Evolutionary conservation across 1,140 invertebrate species (phyloP), one percentile per base, ranked within the genome.

Genomic region (Drosophila carrolli): DNA sequence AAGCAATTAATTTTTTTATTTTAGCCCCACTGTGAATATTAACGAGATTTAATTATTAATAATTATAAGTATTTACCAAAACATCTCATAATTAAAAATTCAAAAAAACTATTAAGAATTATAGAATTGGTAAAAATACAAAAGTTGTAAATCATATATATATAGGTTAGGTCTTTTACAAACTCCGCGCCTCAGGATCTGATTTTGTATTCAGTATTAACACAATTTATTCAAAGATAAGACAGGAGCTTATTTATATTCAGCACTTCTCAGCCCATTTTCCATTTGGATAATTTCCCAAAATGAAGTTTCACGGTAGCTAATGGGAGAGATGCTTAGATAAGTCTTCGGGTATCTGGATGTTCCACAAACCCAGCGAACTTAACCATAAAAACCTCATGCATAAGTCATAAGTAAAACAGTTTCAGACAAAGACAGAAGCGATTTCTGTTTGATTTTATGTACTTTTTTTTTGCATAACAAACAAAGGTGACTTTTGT

Each of bases 401-500:
- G 83, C 83, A 86, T 88, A 79, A 83, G 62, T 76, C 75, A 86
- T 83, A 78, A 83, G 83, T 55, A 58, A 37, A 48, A 59, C 73
- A 85, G 84, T 76, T 78, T 63, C 58, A 54, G 43, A 51, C 48
- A 50, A 38, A 56, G 58, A 65, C 47, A 61, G 53, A 55, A 56
- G 57, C 41, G 61, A 74, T 75, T 76, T 76, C 62, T 76, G 48
- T 76, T 73, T 55, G 54, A 73, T 54, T 73, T 62, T 75, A 56
- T 73, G 57, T 73, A 63, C 70, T 66, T 66, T 54, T 51, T 70
- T 70, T 86, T 88, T 86, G 75, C 83, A 83, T 83, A 83, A 88
- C 81, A 71, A 73, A 88, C 75, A 88, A 79, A 86, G 72, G 72
- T 63, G 62, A 76, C 62, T 82, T 78, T 84, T 88, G 75, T 85